phyloP scores from a whole-genome alignment of 2,113 vertebrate genomes.

The Prietella phreatophila region DNA sequence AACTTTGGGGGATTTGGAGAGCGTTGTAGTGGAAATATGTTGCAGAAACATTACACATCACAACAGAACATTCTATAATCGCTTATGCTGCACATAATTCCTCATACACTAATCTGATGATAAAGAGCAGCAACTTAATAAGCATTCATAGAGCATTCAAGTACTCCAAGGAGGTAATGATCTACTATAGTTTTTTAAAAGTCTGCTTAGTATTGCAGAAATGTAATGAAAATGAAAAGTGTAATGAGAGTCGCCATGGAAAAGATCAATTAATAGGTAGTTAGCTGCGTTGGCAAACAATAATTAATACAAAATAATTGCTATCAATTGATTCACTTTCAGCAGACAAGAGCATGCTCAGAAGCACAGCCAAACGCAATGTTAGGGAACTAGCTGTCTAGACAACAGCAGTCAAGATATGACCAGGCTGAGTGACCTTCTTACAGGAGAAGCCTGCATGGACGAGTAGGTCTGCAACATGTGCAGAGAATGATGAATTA shows the following conservation, averaged over 20 bases:
- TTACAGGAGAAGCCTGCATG: neutral
- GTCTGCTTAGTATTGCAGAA: slow-evolving; percentile 3
- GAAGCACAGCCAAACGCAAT: neutral
- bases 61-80: neutral
- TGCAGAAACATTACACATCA: neutral
- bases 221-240: neutral
- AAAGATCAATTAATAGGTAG: neutral
- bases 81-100: neutral
- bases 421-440: neutral
- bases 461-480: neutral
- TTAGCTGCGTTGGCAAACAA: neutral
- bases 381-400: neutral
- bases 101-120: neutral
- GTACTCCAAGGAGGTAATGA: neutral
- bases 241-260: neutral
- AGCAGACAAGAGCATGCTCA: neutral
- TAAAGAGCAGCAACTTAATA: neutral
- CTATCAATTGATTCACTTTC: neutral
- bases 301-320: neutral
- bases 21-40: neutral
- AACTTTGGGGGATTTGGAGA: neutral
- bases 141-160: neutral
- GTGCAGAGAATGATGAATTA: neutral
- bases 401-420: neutral
- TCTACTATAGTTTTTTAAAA: neutral